phyloP scores from a whole-genome alignment of 2,113 vertebrate genomes.

The Sclerurus mexicanus region DNA sequence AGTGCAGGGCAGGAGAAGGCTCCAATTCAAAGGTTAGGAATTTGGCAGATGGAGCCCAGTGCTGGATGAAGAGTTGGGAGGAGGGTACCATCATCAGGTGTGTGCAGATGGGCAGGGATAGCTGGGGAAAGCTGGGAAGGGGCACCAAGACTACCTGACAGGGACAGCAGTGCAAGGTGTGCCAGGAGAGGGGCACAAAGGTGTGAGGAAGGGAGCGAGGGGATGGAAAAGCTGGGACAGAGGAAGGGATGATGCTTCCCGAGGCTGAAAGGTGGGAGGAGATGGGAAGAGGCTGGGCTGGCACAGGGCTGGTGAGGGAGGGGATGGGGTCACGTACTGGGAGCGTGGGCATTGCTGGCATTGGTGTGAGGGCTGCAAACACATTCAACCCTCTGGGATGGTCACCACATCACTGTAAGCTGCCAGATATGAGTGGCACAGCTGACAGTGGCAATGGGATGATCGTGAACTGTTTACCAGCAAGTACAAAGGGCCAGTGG shows the following conservation, averaged over 20 bases:
- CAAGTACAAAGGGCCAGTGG: accelerated
- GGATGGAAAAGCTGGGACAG: neutral
- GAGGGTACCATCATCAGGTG: neutral
- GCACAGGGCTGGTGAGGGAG: neutral
- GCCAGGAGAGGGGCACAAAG: accelerated
- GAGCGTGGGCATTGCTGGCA: neutral
- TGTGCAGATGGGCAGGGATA: neutral
- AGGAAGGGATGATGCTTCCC: neutral
- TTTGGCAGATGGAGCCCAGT: neutral
- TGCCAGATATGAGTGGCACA: neutral
- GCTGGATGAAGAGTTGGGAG: neutral
- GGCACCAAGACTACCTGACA: neutral
- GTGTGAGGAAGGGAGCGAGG: neutral
- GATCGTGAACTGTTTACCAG: accelerated
- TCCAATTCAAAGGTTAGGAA: neutral
- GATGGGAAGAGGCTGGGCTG: accelerated
- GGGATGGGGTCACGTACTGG: no score
- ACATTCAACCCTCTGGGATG: neutral
- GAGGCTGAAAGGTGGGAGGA: neutral
- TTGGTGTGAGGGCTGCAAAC: neutral
- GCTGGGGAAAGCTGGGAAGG: neutral
- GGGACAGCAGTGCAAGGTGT: neutral
- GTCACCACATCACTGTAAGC: neutral
- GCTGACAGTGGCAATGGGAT: accelerated
- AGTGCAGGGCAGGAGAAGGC: neutral